phyloP scores from a whole-genome alignment of 2,797 vertebrate genomes.

The Alosa sapidissima region DNA sequence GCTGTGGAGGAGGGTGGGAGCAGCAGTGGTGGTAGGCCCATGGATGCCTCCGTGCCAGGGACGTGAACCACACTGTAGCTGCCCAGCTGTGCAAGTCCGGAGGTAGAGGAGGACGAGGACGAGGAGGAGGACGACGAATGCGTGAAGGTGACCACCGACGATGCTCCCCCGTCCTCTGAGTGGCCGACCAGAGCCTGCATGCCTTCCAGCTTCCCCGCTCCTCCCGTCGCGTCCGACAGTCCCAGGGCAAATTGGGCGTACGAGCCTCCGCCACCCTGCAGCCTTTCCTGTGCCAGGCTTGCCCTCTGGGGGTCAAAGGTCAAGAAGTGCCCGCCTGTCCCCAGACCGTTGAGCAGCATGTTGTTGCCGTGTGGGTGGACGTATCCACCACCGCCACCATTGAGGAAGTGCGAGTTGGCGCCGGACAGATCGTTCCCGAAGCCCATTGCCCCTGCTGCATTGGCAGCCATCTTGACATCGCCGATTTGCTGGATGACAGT shows the following conservation, averaged over 20 bases:
- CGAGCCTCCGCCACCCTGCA: constrained; percentile 84
- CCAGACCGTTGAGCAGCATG: constrained; percentile 73
- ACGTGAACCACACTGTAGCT: constrained; percentile 95
- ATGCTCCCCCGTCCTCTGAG: constrained; percentile 79
- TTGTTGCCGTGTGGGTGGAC: constrained; percentile 81
- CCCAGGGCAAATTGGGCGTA: constrained; percentile 75
- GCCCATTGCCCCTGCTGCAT: constrained; percentile 46
- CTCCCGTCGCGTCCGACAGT: constrained; percentile 76
- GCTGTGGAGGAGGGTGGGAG: constrained; percentile 52
- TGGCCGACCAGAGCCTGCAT: constrained; percentile 66
- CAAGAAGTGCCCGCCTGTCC: constrained; percentile 86
- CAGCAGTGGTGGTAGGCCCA: constrained; percentile 54
- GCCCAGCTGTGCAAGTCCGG: constrained; percentile 87
- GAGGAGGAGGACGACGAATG: constrained; percentile 72
- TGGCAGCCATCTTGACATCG: constrained; percentile 89
- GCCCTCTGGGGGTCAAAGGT: constrained; percentile 71
- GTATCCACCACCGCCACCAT: constrained; percentile 75
- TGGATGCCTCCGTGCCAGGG: constrained; percentile 68
- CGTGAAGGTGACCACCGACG: constrained; percentile 90
- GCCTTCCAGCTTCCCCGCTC: constrained; percentile 90
- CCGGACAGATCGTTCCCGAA: constrained; percentile 46
- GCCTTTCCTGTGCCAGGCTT: constrained; percentile 51
- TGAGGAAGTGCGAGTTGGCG: constrained; percentile 87
- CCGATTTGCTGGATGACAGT: constrained; percentile 95
- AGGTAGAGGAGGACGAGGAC: constrained; percentile 75